Base-by-base conservation (phyloP, 2,888 invertebrate genomes). In the Entomobrya proxima region DNA sequence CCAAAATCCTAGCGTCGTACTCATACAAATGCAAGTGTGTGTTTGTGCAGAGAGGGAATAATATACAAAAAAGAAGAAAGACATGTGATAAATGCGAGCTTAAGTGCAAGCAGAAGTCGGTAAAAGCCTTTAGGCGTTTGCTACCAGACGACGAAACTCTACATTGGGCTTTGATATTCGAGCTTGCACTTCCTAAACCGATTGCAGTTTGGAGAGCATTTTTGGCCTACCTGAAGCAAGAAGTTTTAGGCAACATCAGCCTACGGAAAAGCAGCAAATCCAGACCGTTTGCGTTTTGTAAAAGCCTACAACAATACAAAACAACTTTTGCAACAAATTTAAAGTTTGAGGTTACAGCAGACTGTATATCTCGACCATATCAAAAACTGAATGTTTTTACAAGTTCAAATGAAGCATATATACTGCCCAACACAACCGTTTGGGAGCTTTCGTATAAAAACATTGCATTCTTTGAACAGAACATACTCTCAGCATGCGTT, bases 81-180 rank as follows among this genome's bases (percentile, higher is more conserved):
- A 35, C 13, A 11, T 67, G 67, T 15, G 27, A 47, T 6, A 11
- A n/a, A 9, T 79, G 79, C 35, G 15, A 40, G 1, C 15, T 67
- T 7, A 27, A 67, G 18, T 35, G 24, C 13, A 24, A n/a, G 35
- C 15, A 61, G 35, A 7, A 4, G 1, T 79, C 79, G 7, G 78
- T 78, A 2, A 4, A 27, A 4, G 24, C 37, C 1, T 80, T 18
- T 55, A 55, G 72, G 24, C 35, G 72, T 2, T 58, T 72, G 1
- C 44, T 80, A 30, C 80, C 80, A 13, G 7, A 18, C 6, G 44
- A 55, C 15, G 69, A 21, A 1, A 7, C 47, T 18, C 58, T 44
- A 2, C 86, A 82, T 61, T 32, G 47, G n/a, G 82, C 77, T 2
- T 81, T 82, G 0, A 37, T 86, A 0, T 86, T 86, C 67, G 86